These are phyloP conservation scores for Latrodectus hesperus DNA, from an alignment of 2,888 invertebrate species.

Conservation along the genomic window DNA sequence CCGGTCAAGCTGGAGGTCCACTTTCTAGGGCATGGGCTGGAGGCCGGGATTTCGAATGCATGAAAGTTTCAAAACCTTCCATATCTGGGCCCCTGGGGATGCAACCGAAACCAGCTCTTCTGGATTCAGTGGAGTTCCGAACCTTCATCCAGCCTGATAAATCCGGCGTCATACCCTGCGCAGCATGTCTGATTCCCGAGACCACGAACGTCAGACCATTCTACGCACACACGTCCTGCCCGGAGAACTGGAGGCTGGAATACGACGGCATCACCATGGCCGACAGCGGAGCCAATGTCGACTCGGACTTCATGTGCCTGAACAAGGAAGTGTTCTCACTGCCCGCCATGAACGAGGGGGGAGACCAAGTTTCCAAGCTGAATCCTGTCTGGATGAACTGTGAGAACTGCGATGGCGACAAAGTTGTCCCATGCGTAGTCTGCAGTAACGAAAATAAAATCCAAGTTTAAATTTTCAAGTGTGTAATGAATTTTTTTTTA, in stretches of 20 bases:
- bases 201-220: conserved; percentile 29
- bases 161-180: conserved; percentile 24
- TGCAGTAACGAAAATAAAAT: conserved; percentile 56
- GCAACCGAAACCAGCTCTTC: conserved; percentile 30
- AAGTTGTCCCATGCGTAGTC: conserved; percentile 52
- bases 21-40: conserved; percentile 36
- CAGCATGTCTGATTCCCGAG: conserved; percentile 28
- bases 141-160: conserved; percentile 37
- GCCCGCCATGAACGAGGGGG: not conserved
- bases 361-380: conserved; percentile 7
- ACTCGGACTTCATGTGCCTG: conserved; percentile 52
- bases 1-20: conserved; percentile 31
- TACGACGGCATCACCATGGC: conserved; percentile 45
- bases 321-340: conserved; percentile 28
- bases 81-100: conserved; percentile 17
- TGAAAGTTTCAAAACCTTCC: not conserved
- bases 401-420: conserved; percentile 37
- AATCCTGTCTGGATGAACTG: conserved; percentile 64
- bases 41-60: conserved; percentile 45
- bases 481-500: not conserved
- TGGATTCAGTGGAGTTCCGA: conserved; percentile 24
- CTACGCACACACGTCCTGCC: conserved; percentile 35
- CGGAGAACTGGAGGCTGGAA: conserved; percentile 52
- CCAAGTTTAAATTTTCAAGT: not conserved
- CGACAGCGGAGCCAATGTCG: conserved; percentile 48